Percentiles rank a stretch among this genome's conserved stretches.
phyloP scores from a whole-genome alignment of 2,888 invertebrate genomes.

The Cephus pulcher region DNA sequence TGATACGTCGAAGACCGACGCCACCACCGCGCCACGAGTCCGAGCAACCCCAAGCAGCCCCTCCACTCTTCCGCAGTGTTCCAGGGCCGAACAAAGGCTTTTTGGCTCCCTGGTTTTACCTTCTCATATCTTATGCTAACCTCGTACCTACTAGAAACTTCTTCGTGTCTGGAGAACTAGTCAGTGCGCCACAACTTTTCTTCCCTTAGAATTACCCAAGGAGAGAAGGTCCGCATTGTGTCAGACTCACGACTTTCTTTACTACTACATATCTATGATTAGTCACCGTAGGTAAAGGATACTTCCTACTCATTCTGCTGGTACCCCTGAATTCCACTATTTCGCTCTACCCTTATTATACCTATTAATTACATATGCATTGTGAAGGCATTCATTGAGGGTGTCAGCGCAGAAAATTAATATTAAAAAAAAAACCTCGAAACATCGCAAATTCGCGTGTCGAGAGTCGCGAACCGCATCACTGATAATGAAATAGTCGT shows the following conservation, averaged over 20 bases:
- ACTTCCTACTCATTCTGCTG: not conserved
- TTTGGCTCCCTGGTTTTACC: slow-evolving; percentile 3
- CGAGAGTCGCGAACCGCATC: slow-evolving; percentile 28
- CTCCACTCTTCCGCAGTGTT: not conserved
- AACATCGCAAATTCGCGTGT: not conserved
- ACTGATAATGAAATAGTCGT: slow-evolving; percentile 45
- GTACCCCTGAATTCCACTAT: not conserved
- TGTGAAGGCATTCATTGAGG: not conserved
- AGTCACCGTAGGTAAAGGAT: not conserved
- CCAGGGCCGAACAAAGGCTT: slow-evolving; percentile 17
- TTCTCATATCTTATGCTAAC: not conserved
- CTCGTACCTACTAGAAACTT: not conserved
- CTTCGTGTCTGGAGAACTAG: not conserved
- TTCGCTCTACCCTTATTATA: not conserved
- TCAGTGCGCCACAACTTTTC: not conserved
- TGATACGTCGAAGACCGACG: slow-evolving; percentile 40
- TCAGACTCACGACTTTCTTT: not conserved
- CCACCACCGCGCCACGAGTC: slow-evolving; percentile 34
- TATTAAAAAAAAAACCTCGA: not conserved
- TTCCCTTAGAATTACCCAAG: not conserved
- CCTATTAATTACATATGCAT: not conserved
- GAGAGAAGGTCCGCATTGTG: not conserved
- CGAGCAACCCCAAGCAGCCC: slow-evolving; percentile 14
- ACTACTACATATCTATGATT: not conserved
- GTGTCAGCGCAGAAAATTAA: not conserved